Base-by-base conservation (phyloP, 2,797 vertebrate genomes). In the Melopsittacus undulatus region DNA sequence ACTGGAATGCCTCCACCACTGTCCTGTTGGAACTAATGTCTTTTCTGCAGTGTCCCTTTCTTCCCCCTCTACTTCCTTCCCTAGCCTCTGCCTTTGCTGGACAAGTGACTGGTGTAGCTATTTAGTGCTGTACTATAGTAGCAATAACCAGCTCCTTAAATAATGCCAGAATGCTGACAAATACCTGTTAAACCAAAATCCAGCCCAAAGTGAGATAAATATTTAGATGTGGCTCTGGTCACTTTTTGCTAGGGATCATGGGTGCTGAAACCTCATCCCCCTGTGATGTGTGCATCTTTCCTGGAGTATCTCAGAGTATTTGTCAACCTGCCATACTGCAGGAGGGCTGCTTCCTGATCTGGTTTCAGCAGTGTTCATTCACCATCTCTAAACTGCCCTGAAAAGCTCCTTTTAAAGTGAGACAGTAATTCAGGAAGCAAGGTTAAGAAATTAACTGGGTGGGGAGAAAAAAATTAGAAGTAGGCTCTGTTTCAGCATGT, bases 1-100 rank as follows among this genome's bases (percentile, higher is more conserved):
- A 69, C 81, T 68, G 78, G 91, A 95, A 95, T 95, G 79, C 43
- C 63, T 91, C 87, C 73, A 69, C 91, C 40, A 40, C 79, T 89
- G 78, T 93, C 90, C 77, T 82, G 32, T 84, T 12, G 78, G 89
- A 96, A 52, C 64, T 83, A 61, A 76, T 61, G 36, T 18, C 66
- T 42, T 46, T 57, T 21, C 52, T 87, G 56, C 34, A 59, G 56
- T 88, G 30, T 64, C 56, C 54, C 38, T 76, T 91, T 57, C 42
- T 76, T 89, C 46, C 64, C 66, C 48, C 42, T 81, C 45, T 62
- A 83, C 45, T 79, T 91, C 54, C 69, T 63, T 52, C 42, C 78
- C 45, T 57, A 83, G 51, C 34, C 30, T 83, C 64, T 48, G 30
- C 62, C 46, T 93, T 83, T 82, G 59, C 87, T 76, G 48, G 46